These are phyloP conservation scores for Calameuta filiformis DNA, from an alignment of 2,888 invertebrate genomes.

Conservation along the genomic window DNA sequence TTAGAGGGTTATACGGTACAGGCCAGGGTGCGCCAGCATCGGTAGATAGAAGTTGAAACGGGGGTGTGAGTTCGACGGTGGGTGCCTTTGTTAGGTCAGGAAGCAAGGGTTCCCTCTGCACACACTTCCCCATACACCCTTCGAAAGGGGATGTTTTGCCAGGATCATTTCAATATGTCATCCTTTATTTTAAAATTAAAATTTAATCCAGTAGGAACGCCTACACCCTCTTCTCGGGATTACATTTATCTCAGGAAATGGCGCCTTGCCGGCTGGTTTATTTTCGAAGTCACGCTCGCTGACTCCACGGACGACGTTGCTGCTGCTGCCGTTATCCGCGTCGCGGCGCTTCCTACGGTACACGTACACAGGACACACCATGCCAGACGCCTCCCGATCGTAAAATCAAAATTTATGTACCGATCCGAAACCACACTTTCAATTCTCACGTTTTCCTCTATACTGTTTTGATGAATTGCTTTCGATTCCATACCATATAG, in stretches of 20 bases:
- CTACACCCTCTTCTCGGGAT: conserved; percentile 37
- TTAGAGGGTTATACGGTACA: conserved; percentile 30
- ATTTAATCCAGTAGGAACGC: conserved; percentile 57
- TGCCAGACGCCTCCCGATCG: conserved; percentile 23
- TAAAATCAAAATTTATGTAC: conserved; percentile 37
- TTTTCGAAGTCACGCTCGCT: conserved; percentile 31
- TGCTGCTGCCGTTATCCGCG: conserved; percentile 17
- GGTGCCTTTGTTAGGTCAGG: not conserved
- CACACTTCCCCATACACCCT: not conserved
- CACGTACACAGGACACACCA: conserved; percentile 7
- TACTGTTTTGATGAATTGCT: not conserved
- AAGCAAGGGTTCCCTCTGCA: not conserved
- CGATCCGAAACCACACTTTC: conserved; percentile 33
- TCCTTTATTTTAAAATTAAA: conserved; percentile 64
- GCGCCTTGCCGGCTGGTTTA: conserved; percentile 41
- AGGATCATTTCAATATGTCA: conserved; percentile 60
- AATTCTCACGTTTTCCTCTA: conserved; percentile 27
- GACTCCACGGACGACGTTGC: conserved; percentile 21
- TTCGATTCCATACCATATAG: not conserved
- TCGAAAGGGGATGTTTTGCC: conserved; percentile 45
- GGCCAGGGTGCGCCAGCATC: conserved; percentile 18
- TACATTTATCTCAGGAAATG: conserved; percentile 53
- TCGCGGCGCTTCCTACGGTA: not conserved
- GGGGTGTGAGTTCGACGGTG: conserved; percentile 26
- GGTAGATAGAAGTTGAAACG: conserved; percentile 3